phyloP scores from a whole-genome alignment of 2,888 invertebrate species.

The Tolmerus cingulatus region DNA sequence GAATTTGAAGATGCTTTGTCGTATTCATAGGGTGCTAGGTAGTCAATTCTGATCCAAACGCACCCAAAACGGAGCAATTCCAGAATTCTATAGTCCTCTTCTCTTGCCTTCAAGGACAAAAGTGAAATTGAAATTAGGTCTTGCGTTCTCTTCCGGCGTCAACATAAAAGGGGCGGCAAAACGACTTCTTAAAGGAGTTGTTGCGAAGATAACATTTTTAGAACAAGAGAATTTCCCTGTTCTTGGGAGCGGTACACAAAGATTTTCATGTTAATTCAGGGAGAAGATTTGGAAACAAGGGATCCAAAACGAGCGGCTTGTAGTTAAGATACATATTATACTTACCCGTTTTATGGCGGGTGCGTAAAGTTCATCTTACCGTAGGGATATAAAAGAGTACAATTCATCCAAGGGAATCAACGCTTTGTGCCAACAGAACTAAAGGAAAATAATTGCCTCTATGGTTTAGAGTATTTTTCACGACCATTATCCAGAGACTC shows the following conservation, averaged over 20 bases:
- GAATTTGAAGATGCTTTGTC: background rate
- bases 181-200: background rate
- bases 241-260: background rate
- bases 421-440: background rate
- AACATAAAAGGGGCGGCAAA: background rate
- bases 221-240: background rate
- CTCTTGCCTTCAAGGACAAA: background rate
- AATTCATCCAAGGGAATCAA: background rate
- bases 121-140: background rate
- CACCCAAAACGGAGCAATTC: conserved; percentile 1
- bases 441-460: background rate
- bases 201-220: background rate
- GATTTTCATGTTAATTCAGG: conserved; percentile 3
- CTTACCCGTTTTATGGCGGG: background rate
- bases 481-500: background rate
- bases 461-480: background rate
- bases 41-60: background rate
- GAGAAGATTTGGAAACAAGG: background rate
- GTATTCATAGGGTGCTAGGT: background rate
- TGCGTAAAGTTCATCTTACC: background rate
- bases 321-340: background rate
- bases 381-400: background rate
- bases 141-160: background rate
- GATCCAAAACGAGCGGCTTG: background rate
- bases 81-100: background rate